Conservation (phyloP, 2,888 invertebrate species). For the Nineta flava region DNA sequence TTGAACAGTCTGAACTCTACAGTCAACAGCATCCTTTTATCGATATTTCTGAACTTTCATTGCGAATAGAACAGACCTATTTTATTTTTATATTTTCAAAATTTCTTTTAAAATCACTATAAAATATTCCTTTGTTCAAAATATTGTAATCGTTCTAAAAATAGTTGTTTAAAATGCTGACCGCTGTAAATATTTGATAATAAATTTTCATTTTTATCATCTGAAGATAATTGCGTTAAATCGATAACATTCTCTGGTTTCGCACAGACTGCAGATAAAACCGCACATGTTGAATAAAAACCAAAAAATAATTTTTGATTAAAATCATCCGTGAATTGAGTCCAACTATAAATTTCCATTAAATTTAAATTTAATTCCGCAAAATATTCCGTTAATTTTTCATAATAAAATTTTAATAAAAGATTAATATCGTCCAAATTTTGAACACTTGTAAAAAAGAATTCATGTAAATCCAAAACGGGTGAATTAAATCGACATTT, state of each 20-base stretch:
- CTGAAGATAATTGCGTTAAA: slow-evolving; percentile 1
- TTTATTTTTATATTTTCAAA: no score
- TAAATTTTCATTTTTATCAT: slow-evolving; percentile 2
- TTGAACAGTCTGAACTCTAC: no score
- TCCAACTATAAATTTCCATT: neutral
- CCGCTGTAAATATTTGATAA: slow-evolving; percentile 1
- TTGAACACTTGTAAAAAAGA: slow-evolving; percentile 4
- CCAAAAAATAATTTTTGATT: slow-evolving; percentile 4
- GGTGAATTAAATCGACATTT: slow-evolving; percentile 1
- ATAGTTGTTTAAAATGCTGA: slow-evolving; percentile 2
- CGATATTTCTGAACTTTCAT: no score
- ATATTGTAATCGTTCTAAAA: slow-evolving; percentile 3
- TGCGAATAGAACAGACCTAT: no score
- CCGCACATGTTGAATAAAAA: slow-evolving; percentile 1
- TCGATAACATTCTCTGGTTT: slow-evolving; percentile 3
- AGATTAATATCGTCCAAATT: neutral
- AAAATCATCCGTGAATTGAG: neutral
- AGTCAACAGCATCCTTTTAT: no score
- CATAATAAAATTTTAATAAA: neutral
- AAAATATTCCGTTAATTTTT: neutral
- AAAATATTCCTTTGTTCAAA: neutral
- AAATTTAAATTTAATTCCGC: neutral
- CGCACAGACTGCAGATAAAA: slow-evolving; percentile 4
- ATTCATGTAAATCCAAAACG: slow-evolving; percentile 1
- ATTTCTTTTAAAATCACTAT: no score